Percentiles rank a stretch among this genome's conserved stretches.
Conservation (phyloP, 1,140 invertebrate species). For the Anthonomus grandis region DNA sequence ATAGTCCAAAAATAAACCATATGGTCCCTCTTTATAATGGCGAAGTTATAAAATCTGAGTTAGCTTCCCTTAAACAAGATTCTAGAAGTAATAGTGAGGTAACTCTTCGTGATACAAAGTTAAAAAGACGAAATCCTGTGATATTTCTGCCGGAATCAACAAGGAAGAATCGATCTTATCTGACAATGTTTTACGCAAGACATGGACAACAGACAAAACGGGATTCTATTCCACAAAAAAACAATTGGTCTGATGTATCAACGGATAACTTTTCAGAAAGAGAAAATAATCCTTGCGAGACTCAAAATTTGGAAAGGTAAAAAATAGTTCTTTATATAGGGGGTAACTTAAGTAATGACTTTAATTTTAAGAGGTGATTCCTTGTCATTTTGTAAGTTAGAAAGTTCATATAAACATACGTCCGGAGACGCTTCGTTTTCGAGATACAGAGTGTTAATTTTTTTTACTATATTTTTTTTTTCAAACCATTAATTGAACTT, state of each 20-base stretch:
- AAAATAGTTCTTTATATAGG: too few relatives aligned
- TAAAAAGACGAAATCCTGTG: conserved; percentile 1
- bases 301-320: too few relatives aligned
- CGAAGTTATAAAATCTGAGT: conserved; percentile 20
- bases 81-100: conserved; percentile 9
- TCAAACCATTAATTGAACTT: too few relatives aligned
- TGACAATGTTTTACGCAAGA: conserved; percentile 33
- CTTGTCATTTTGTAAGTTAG: too few relatives aligned
- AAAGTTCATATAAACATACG: too few relatives aligned
- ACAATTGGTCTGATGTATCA: conserved; percentile 12
- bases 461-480: too few relatives aligned
- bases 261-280: conserved; percentile 23
- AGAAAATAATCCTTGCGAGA: too few relatives aligned
- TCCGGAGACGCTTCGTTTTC: too few relatives aligned
- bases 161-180: conserved; percentile 29
- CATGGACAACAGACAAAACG: conserved; percentile 6
- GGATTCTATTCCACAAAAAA: conserved; percentile 4
- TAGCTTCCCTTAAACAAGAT: conserved; percentile 15
- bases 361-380: too few relatives aligned
- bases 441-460: too few relatives aligned
- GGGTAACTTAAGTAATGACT: too few relatives aligned
- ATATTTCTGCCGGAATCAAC: not conserved
- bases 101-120: not conserved
- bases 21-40: conserved; percentile 22
- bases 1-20: conserved; percentile 1